Conservation (phyloP, 2,797 vertebrate genomes). For the Oophaga sylvatica region DNA sequence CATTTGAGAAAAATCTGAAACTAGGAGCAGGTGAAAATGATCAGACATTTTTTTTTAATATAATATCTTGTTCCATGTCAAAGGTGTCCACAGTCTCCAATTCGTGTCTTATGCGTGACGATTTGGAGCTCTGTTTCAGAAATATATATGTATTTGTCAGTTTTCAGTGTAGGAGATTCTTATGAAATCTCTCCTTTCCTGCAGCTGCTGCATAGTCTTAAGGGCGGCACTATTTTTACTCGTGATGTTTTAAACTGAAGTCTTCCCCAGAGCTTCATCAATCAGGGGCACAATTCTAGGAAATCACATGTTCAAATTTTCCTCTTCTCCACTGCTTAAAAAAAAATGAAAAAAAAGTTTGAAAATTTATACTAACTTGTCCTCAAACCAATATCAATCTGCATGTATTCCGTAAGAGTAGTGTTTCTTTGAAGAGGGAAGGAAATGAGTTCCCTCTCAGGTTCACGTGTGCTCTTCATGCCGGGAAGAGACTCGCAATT, state of each 20-base stretch:
- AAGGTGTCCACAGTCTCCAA: too few species aligned
- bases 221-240: slow-evolving; percentile 29
- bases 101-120: not conserved
- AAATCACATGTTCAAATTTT: slow-evolving; percentile 43
- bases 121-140: not conserved
- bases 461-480: slow-evolving; percentile 20
- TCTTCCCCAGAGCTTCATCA: slow-evolving; percentile 40
- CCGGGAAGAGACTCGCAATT: slow-evolving; percentile 32
- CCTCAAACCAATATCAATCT: slow-evolving; percentile 33
- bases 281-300: slow-evolving; percentile 33
- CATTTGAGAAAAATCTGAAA: too few species aligned
- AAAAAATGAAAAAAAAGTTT: not conserved
- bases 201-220: not conserved
- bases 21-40: too few species aligned
- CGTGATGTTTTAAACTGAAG: slow-evolving; percentile 11
- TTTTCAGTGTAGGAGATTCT: not conserved
- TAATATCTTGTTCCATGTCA: too few species aligned
- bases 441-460: slow-evolving; percentile 14
- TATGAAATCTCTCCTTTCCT: not conserved
- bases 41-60: too few species aligned
- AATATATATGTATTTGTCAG: not conserved
- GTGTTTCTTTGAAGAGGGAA: slow-evolving; percentile 26
- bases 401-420: slow-evolving; percentile 13
- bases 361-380: slow-evolving; percentile 15
- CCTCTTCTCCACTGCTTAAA: not conserved